Percentiles rank a stretch among this genome's conserved stretches.
Conservation (phyloP, 2,113 vertebrate species). For the Axis porcinus region DNA sequence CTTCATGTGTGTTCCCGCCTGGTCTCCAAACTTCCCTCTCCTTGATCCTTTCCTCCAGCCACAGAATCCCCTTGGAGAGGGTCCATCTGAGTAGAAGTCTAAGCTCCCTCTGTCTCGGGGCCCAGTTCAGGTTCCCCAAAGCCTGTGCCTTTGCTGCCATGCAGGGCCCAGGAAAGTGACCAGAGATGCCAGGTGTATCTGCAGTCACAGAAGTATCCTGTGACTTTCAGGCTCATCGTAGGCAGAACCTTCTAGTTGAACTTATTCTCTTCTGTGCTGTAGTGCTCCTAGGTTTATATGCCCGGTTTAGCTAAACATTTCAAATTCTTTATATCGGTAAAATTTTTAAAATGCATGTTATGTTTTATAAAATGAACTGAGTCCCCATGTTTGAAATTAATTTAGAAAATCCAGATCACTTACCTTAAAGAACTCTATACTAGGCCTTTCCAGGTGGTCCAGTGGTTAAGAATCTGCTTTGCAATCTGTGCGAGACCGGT, state of each 20-base stretch:
- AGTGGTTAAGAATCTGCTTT: not conserved
- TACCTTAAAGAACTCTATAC: not conserved
- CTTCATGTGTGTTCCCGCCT: not conserved
- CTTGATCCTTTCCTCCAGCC: not conserved
- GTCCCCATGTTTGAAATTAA: not conserved
- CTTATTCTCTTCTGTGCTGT: accelerated
- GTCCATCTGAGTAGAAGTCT: not conserved
- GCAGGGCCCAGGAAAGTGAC: not conserved
- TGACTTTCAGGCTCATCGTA: not conserved
- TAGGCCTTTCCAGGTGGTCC: accelerated
- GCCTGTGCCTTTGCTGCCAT: not conserved
- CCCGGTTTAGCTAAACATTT: not conserved
- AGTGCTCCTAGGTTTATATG: not conserved
- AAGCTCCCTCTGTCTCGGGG: not conserved
- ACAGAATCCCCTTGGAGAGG: not conserved
- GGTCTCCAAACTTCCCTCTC: not conserved
- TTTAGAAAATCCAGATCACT: not conserved
- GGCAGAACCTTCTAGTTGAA: not conserved
- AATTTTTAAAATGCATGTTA: not conserved
- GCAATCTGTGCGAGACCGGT: not conserved
- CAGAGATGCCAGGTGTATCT: not conserved
- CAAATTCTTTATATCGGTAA: not conserved
- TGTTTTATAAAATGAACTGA: not conserved
- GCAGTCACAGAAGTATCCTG: not conserved
- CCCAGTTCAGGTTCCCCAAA: not conserved